Evolutionary conservation across 2,113 vertebrate species (phyloP).

Genomic region (Phalacrocorax pelagicus): DNA sequence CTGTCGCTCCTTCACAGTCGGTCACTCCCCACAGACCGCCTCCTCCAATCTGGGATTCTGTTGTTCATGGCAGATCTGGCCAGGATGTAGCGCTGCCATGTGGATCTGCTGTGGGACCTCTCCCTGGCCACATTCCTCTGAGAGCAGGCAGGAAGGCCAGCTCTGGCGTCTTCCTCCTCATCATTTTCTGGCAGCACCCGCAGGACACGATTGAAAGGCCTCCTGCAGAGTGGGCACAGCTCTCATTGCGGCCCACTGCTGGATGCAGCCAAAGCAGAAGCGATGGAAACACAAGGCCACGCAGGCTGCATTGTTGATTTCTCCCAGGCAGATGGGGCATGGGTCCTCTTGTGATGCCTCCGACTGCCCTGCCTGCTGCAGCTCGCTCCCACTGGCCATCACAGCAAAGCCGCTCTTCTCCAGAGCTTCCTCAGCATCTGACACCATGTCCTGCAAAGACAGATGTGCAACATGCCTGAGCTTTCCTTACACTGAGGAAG

Average conservation of each 20-base stretch:
- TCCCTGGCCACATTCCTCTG: not conserved
- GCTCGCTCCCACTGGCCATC: not conserved
- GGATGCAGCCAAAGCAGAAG: not conserved
- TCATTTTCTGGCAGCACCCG: not conserved
- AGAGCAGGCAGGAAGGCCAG: rapidly evolving
- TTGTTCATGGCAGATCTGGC: not conserved
- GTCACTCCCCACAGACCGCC: no score
- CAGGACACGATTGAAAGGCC: not conserved
- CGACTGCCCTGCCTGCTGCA: not conserved
- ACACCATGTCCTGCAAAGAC: not conserved
- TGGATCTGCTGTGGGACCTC: not conserved
- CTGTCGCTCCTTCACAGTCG: rapidly evolving
- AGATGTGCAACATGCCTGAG: not conserved
- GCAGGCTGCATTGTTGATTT: rapidly evolving
- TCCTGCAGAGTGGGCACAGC: not conserved
- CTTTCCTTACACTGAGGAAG: not conserved
- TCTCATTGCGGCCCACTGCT: rapidly evolving
- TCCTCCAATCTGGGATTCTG: rapidly evolving
- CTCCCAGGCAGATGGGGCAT: not conserved
- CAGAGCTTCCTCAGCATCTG: not conserved
- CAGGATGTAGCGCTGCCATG: rapidly evolving
- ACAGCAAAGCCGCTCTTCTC: rapidly evolving
- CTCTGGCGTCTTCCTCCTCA: rapidly evolving
- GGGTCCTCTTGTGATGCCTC: not conserved
- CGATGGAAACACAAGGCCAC: not conserved